These are phyloP conservation scores for Hydractinia symbiolongicarpus DNA, from an alignment of 30 jellyfish, hydroid and myxozoan genomes.

Conservation along the genomic window DNA sequence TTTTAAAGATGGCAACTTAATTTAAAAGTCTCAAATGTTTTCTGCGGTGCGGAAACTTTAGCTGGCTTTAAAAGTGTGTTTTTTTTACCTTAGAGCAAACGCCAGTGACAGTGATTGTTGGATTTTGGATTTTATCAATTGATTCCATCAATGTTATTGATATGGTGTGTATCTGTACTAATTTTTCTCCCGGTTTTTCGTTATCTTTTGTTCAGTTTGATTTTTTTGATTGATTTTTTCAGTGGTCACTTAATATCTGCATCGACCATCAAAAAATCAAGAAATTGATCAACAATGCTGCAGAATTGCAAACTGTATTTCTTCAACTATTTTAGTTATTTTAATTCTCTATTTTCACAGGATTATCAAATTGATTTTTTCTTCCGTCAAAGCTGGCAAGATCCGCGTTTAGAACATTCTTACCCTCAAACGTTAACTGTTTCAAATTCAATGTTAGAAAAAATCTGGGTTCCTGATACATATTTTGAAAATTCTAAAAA, in stretches of 20 bases:
- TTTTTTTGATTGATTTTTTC: background rate
- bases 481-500: conserved; percentile 85
- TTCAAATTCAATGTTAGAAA: conserved; percentile 70
- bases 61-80: too few species aligned
- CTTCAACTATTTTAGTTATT: background rate
- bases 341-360: conserved; percentile 17
- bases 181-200: background rate
- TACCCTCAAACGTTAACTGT: conserved; percentile 67
- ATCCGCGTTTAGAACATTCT: conserved; percentile 68
- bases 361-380: conserved; percentile 92
- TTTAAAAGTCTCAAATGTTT: too few species aligned
- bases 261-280: too few species aligned
- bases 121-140: conserved; percentile 89
- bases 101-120: conserved; percentile 78
- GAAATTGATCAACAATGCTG: background rate
- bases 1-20: too few species aligned
- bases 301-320: background rate
- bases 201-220: too few species aligned
- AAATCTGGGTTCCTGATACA: conserved; percentile 90
- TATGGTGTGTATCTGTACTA: conserved; percentile 49
- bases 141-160: conserved; percentile 89
- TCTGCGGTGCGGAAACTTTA: too few species aligned
- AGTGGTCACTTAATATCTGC: background rate
- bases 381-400: conserved; percentile 93
- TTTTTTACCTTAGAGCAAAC: conserved; percentile 39